Base-by-base conservation (phyloP, 2,797 vertebrate species). In the Toxotes lorentzi region DNA sequence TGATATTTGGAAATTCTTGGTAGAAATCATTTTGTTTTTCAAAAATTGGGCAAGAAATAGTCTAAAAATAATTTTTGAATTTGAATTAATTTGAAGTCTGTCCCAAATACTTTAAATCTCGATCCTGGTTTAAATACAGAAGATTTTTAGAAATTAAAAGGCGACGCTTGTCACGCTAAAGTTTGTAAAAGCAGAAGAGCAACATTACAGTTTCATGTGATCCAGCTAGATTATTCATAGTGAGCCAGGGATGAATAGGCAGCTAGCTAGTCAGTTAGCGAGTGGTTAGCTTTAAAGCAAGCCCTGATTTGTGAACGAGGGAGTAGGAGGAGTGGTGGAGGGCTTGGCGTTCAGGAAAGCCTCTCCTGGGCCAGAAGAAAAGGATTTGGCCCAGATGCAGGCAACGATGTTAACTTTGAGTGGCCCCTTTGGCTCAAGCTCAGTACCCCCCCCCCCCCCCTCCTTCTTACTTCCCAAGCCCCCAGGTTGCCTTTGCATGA, bases 401-500 rank as follows among this genome's bases (percentile, higher is more conserved):
- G 93, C 94, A 93, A 94, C 83, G 88, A 96, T 96, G 95, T 96
- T 96, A 96, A 95, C 95, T 95, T 94, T 94, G 95, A 96, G 95
- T 95, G 94, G 92, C 92, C 94, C 95, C 94, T 93, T 92, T 94
- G 90, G 93, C 92, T 95, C 92, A 82, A 91, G 83, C 90, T 86
- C 90, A 82, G 78, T 60, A 73, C 81, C 91, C 91, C 61, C 63
- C 10, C 30, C 11, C 47, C 64, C n/a, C 48, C 14, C 93, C 91
- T 93, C 92, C 90, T 75, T 81, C 80, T 82, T 92, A 93, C 94
- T 96, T 95, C 96, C 94, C 93, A 92, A 96, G 96, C 95, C 95
- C 96, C 95, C 96, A 97, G 97, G 97, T 98, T 98, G 96, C 96
- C 96, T 97, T 96, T 96, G 97, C 96, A 99, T 99, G 97, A 99